phyloP scores from a whole-genome alignment of 2,797 vertebrate genomes.

The Hippoglossus hippoglossus region DNA sequence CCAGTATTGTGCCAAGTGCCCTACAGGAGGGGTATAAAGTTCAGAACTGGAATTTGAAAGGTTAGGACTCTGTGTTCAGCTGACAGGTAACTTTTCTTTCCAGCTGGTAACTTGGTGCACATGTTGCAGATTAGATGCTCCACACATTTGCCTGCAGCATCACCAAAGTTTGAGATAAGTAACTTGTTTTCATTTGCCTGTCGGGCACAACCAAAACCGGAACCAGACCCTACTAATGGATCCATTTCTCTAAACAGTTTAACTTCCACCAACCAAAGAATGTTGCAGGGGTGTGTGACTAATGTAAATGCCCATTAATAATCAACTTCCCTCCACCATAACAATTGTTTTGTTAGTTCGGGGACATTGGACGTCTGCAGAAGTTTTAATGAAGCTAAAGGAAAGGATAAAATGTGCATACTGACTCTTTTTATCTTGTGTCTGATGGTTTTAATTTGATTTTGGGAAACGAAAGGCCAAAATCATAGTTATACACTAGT shows the following conservation, averaged over 20 bases:
- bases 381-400: not conserved
- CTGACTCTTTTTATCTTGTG: not conserved
- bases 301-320: slow-evolving; percentile 17
- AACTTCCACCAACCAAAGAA: not conserved
- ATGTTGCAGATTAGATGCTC: not conserved
- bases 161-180: not conserved
- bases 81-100: not conserved
- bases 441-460: not conserved
- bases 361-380: not conserved
- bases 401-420: not conserved
- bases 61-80: not conserved
- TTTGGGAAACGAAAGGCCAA: not conserved
- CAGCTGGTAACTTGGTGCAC: not conserved
- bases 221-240: not conserved
- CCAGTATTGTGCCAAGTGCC: not conserved
- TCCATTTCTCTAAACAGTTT: slow-evolving; percentile 5
- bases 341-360: not conserved
- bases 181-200: not conserved
- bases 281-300: slow-evolving; percentile 4
- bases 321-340: not conserved
- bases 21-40: not conserved
- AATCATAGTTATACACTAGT: not conserved
- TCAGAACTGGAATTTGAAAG: not conserved
- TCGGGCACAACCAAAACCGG: not conserved
- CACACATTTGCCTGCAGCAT: not conserved